These are phyloP conservation scores for Caranx melampygus DNA, from an alignment of 2,113 vertebrate genomes.

Conservation along the genomic window DNA sequence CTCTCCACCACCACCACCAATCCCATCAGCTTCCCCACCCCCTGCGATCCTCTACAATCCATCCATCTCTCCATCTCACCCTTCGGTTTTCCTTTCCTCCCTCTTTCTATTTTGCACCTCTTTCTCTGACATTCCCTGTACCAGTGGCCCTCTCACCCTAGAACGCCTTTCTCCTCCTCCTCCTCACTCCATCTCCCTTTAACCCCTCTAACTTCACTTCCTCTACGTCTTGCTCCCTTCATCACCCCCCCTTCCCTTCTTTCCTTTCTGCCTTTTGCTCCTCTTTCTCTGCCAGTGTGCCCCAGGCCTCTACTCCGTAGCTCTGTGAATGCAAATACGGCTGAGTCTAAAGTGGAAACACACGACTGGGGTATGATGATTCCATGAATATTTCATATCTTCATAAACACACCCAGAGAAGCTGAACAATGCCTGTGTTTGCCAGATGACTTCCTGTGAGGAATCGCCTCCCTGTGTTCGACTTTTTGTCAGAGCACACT, in stretches of 20 bases:
- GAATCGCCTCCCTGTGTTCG: conserved; percentile 43
- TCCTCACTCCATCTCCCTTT: conserved; percentile 27
- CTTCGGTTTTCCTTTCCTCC: conserved; percentile 19
- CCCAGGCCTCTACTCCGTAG: conserved; percentile 57
- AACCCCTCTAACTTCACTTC: conserved; percentile 67
- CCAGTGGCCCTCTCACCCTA: neutral
- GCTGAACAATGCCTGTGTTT: conserved; percentile 61
- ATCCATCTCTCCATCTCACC: conserved; percentile 43
- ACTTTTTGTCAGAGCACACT: conserved; percentile 63
- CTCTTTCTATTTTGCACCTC: conserved; percentile 47
- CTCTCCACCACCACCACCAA: conserved; percentile 25
- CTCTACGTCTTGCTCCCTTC: conserved; percentile 55
- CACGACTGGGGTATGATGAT: conserved; percentile 62
- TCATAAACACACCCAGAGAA: conserved; percentile 69
- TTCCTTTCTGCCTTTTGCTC: conserved; percentile 40
- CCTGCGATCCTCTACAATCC: conserved; percentile 4
- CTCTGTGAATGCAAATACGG: conserved; percentile 75
- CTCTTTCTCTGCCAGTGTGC: conserved; percentile 53
- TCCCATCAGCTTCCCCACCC: conserved; percentile 1
- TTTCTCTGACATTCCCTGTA: conserved; percentile 49
- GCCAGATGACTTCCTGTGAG: conserved; percentile 66
- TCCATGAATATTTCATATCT: conserved; percentile 80
- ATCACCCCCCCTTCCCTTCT: conserved; percentile 49
- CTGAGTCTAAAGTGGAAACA: conserved; percentile 75
- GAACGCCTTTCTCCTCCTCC: neutral